These are phyloP conservation scores for Macroramphosus scolopax DNA, from an alignment of 2,797 vertebrate species.

Conservation along the genomic window DNA sequence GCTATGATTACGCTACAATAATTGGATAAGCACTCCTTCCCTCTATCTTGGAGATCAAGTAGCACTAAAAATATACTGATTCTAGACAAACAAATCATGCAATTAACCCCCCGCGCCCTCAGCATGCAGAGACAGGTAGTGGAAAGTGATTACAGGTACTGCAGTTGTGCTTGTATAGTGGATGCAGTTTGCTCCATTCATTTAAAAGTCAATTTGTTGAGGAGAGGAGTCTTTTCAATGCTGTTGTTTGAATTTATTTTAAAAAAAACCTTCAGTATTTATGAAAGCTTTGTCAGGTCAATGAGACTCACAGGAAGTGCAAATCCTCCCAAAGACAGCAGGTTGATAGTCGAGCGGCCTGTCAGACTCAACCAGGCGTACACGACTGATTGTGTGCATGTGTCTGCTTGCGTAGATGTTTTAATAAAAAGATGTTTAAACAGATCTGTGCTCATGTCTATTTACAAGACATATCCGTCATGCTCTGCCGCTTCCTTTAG, in stretches of 20 bases:
- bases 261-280: no score
- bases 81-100: conserved; percentile 46
- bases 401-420: no score
- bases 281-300: conserved; percentile 41
- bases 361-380: conserved; percentile 36
- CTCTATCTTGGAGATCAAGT: conserved; percentile 52
- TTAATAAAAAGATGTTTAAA: background rate
- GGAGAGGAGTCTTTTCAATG: background rate
- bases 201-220: no score
- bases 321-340: conserved; percentile 36
- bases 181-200: background rate
- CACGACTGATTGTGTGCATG: conserved; percentile 1
- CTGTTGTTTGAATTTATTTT: no score
- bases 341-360: conserved; percentile 22
- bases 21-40: conserved; percentile 46
- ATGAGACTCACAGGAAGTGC: conserved; percentile 39
- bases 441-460: conserved; percentile 8
- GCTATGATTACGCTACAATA: conserved; percentile 39
- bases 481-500: conserved; percentile 26
- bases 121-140: conserved; percentile 14
- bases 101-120: conserved; percentile 36
- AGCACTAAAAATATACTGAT: conserved; percentile 62
- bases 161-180: background rate
- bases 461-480: conserved; percentile 24
- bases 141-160: conserved; percentile 10